Evolutionary conservation across 2,113 vertebrate species (phyloP).

Genomic region (Gambusia holbrooki): DNA sequence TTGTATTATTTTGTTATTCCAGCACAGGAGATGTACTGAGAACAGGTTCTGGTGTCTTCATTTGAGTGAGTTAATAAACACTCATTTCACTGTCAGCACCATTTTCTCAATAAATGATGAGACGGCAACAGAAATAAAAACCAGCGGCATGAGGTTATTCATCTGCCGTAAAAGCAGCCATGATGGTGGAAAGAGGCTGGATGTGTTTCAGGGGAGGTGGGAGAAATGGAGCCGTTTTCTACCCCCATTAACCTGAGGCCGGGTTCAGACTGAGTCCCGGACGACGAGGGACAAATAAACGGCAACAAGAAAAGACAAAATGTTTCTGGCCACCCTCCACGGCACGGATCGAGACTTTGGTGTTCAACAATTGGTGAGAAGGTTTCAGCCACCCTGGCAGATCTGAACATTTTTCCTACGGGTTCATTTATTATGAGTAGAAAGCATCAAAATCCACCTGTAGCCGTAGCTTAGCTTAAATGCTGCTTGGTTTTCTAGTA

Average conservation of each 20-base stretch:
- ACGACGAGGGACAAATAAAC: conserved; percentile 46
- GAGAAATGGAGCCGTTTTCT: conserved; percentile 32
- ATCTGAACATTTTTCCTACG: conserved; percentile 26
- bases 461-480: background rate
- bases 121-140: background rate
- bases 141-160: background rate
- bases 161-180: conserved; percentile 15
- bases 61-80: background rate
- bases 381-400: background rate
- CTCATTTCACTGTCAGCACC: background rate
- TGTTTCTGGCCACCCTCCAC: conserved; percentile 42
- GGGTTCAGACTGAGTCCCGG: conserved; percentile 43
- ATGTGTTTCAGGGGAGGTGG: conserved; percentile 17
- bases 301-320: conserved; percentile 65
- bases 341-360: background rate
- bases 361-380: background rate
- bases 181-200: conserved; percentile 7
- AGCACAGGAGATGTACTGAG: background rate
- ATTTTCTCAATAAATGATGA: background rate
- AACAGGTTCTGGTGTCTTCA: background rate
- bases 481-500: background rate
- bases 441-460: background rate
- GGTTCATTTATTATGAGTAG: conserved; percentile 37
- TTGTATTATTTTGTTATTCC: background rate
- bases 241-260: background rate